These are phyloP conservation scores for Acleris laterana DNA, from an alignment of 2,888 invertebrate species.

Conservation along the genomic window DNA sequence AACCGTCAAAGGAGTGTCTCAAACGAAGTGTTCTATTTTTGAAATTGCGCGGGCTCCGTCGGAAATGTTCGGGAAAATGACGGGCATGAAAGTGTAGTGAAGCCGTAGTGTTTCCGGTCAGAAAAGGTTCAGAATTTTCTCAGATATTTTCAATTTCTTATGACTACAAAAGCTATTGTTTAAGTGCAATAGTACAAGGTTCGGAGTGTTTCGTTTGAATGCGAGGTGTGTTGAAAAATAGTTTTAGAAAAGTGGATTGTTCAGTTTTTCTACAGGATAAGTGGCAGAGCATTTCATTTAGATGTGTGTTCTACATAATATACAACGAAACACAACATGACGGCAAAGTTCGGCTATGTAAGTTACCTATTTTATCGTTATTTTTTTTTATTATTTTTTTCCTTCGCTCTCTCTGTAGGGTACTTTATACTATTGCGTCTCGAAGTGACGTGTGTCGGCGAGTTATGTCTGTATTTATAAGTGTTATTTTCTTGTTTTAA, in stretches of 20 bases:
- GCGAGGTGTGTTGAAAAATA: slow-evolving; percentile 74
- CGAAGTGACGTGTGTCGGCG: slow-evolving; percentile 7
- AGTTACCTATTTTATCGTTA: slow-evolving; percentile 52
- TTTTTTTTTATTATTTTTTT: slow-evolving; percentile 37
- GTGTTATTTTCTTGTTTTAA: slow-evolving; percentile 35
- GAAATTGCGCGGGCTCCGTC: slow-evolving; percentile 54
- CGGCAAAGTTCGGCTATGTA: slow-evolving; percentile 85
- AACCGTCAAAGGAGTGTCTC: slow-evolving; percentile 61
- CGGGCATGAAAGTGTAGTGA: slow-evolving; percentile 73
- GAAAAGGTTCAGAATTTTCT: slow-evolving; percentile 65
- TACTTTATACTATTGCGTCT: slow-evolving; percentile 19
- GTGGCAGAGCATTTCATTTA: slow-evolving; percentile 79
- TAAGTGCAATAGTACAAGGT: slow-evolving; percentile 68
- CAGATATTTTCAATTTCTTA: slow-evolving; percentile 63
- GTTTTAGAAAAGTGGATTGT: slow-evolving; percentile 81
- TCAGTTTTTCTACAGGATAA: slow-evolving; percentile 76
- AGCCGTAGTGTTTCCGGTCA: slow-evolving; percentile 68
- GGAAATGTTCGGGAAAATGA: slow-evolving; percentile 72
- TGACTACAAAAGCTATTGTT: slow-evolving; percentile 81
- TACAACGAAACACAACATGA: slow-evolving; percentile 85
- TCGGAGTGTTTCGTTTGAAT: slow-evolving; percentile 78
- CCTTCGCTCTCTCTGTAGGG: slow-evolving; percentile 19
- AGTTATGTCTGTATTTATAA: slow-evolving; percentile 19
- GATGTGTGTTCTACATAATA: slow-evolving; percentile 83
- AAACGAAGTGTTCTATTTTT: slow-evolving; percentile 65